These are phyloP conservation scores for Epinotia ramella DNA, from an alignment of 2,888 invertebrate genomes.

Conservation along the genomic window DNA sequence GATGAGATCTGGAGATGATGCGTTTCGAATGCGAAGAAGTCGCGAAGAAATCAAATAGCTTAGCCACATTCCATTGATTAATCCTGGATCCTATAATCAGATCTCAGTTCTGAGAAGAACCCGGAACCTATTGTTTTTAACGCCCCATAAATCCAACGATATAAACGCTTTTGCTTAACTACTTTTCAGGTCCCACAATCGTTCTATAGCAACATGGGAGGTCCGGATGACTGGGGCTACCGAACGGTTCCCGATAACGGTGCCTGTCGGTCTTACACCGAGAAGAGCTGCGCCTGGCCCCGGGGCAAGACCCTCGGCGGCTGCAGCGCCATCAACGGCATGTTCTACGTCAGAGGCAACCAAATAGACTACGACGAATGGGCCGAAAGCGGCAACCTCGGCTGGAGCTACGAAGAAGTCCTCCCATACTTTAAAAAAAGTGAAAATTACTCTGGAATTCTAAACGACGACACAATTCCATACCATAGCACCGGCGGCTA, in stretches of 20 bases:
- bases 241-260: constrained; percentile 76
- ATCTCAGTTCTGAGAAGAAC: too few relatives aligned
- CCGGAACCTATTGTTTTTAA: too few relatives aligned
- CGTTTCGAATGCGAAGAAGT: not conserved
- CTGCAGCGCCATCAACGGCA: constrained; percentile 83
- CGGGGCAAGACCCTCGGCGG: constrained; percentile 87
- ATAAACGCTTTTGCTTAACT: not conserved
- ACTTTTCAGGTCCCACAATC: constrained; percentile 60
- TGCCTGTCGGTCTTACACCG: constrained; percentile 71
- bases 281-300: constrained; percentile 81
- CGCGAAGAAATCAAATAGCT: too few relatives aligned
- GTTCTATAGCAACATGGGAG: constrained; percentile 61
- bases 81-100: too few relatives aligned
- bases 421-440: constrained; percentile 81
- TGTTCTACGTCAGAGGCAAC: constrained; percentile 85
- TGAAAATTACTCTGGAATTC: constrained; percentile 66
- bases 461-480: constrained; percentile 54
- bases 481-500: constrained; percentile 73
- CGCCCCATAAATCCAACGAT: not conserved
- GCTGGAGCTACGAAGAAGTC: constrained; percentile 85
- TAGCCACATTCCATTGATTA: too few relatives aligned
- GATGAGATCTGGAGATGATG: too few relatives aligned
- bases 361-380: constrained; percentile 83
- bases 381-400: constrained; percentile 80
- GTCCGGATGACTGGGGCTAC: constrained; percentile 84